Evolutionary conservation across 1,140 invertebrate species (phyloP).

Genomic region (Pseudomyrmex sp.): DNA sequence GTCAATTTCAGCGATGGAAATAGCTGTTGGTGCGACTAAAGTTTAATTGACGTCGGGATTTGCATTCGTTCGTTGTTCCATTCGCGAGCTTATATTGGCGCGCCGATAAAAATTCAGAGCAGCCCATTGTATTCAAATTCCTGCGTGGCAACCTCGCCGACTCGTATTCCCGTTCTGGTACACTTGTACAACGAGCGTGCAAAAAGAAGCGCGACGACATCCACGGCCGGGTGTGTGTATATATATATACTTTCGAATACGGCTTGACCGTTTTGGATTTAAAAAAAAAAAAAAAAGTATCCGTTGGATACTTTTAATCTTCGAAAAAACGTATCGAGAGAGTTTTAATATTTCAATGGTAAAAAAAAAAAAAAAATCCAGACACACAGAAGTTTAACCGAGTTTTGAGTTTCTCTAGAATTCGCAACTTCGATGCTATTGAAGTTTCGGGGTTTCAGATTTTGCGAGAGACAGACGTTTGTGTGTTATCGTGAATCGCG

Average conservation of each 20-base stretch:
- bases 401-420: no score
- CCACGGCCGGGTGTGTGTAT: neutral
- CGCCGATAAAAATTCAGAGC: slow-evolving; percentile 84
- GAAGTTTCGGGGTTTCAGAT: no score
- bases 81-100: slow-evolving; percentile 72
- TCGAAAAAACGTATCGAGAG: no score
- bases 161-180: slow-evolving; percentile 65
- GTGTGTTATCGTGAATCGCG: no score
- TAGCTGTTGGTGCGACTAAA: slow-evolving; percentile 70
- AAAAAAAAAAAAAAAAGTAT: no score
- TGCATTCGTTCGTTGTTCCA: slow-evolving; percentile 70
- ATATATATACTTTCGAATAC: slow-evolving; percentile 3
- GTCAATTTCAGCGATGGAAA: slow-evolving; percentile 52
- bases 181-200: slow-evolving; percentile 80
- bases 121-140: slow-evolving; percentile 84
- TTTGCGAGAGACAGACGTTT: no score
- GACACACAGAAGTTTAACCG: no score
- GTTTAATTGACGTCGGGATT: slow-evolving; percentile 83
- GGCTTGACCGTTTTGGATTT: slow-evolving; percentile 37
- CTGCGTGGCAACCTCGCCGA: slow-evolving; percentile 43
- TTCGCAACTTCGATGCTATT: no score
- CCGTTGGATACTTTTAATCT: no score
- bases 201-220: slow-evolving; percentile 54
- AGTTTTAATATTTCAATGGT: no score
- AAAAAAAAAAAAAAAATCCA: no score